Percentiles rank a stretch among this genome's conserved stretches.
These are phyloP conservation scores for Campoplex capitator DNA, from an alignment of 2,888 invertebrate species.

Conservation along the genomic window DNA sequence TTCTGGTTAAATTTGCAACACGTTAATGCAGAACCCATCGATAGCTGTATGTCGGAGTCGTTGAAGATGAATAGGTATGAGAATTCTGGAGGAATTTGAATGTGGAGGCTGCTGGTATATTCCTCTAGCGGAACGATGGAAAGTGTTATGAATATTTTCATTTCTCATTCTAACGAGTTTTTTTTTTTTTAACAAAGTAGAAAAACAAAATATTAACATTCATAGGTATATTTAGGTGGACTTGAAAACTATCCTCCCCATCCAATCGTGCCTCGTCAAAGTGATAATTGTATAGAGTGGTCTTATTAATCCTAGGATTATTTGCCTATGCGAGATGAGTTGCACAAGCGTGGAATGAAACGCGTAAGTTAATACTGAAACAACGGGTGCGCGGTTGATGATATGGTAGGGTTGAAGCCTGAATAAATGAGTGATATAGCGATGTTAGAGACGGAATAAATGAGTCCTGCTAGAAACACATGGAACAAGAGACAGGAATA, in stretches of 20 bases:
- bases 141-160: neutral
- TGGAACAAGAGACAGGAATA: constrained; percentile 20
- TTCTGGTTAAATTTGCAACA: neutral
- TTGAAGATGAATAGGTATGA: neutral
- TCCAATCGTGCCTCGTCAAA: neutral
- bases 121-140: neutral
- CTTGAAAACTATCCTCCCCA: constrained; percentile 4
- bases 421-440: constrained; percentile 51
- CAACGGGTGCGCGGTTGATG: constrained; percentile 48
- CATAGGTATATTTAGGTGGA: neutral
- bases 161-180: neutral
- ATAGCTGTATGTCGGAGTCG: neutral
- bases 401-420: constrained; percentile 41
- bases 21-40: neutral
- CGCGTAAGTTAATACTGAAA: constrained; percentile 45
- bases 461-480: constrained; percentile 20
- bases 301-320: constrained; percentile 55
- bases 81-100: neutral
- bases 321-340: constrained; percentile 36
- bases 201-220: constrained; percentile 19
- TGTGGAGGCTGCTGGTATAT: too few species aligned
- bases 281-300: constrained; percentile 48
- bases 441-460: constrained; percentile 30
- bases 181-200: neutral
- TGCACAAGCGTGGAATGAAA: constrained; percentile 19